Base-by-base conservation (phyloP, 1,140 invertebrate genomes). In the Leptinotarsa defecta region DNA sequence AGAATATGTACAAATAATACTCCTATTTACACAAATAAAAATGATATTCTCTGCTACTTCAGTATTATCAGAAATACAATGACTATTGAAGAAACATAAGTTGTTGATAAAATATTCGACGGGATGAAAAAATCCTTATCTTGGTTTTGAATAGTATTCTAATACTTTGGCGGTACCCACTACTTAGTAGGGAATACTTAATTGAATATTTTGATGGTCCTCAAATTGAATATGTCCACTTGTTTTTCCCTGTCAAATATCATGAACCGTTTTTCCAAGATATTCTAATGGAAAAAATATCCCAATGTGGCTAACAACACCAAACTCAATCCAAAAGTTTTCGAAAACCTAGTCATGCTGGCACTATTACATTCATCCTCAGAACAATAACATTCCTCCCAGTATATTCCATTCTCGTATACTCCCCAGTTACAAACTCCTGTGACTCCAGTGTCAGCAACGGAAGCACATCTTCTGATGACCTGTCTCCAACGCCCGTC, bases 401-500 rank as follows among this genome's bases (percentile, higher is more conserved):
- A 98, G 82, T 96, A 98, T 0, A 95, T 94, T 4, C 95, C 95
- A 82, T 97, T 97, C 74, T 94, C 92, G 78, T 94, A 92, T 15
- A 97, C 95, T 17, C 96, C 96, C 95, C 96, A 97, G 84, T 97
- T 97, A 81, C 96, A 98, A 2, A 96, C 94, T 61, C 94, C 94
- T 1, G 94, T 96, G 0, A 95, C 95, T 79, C 95, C 95, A 48
- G 93, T 96, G 77, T 95, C 95, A 8, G 95, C 91, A 3, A 97
- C 94, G 1, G 95, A 96, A 4, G 95, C 94, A 88, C 96, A 98
- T 27, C 95, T 88, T 43, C 96, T 87, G 71, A 96, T 94, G 1
- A 97, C 95, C 86, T 96, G 95, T 49, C 95, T 88, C 95, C 95
- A 97, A 84, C 96, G 90, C 13, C 95, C 95, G 86, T 97, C 94